Evolutionary conservation across 2,113 vertebrate species (phyloP).

Genomic region (Prochilodus magdalenae): DNA sequence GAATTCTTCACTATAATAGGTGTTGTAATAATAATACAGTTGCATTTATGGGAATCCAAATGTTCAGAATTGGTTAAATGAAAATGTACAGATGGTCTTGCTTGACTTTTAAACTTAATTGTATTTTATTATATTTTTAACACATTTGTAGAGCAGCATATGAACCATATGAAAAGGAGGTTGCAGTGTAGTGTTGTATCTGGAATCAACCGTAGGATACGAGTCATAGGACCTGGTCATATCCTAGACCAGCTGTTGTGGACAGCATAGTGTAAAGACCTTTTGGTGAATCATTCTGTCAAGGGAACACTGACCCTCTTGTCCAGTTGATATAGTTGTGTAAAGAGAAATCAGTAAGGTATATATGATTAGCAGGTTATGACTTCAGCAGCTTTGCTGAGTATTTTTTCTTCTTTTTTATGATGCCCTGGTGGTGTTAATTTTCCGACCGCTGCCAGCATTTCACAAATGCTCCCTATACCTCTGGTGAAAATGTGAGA

Average conservation of each 20-base stretch:
- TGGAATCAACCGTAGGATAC: not conserved
- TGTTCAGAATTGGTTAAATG: too few species aligned
- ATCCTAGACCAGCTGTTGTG: not conserved
- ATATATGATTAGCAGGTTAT: not conserved
- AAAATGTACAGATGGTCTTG: too few species aligned
- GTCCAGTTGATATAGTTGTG: not conserved
- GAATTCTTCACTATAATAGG: too few species aligned
- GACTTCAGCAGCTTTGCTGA: not conserved
- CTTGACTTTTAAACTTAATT: not conserved
- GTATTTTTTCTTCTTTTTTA: too few species aligned
- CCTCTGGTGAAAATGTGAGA: not conserved
- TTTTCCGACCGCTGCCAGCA: too few species aligned
- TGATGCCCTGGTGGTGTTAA: not conserved
- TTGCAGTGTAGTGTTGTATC: not conserved
- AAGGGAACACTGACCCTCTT: not conserved
- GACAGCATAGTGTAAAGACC: not conserved
- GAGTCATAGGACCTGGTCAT: not conserved
- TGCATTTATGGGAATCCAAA: too few species aligned
- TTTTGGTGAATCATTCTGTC: not conserved
- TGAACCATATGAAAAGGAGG: not conserved
- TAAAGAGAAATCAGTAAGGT: not conserved
- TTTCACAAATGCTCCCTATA: not conserved
- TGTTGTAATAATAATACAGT: too few species aligned
- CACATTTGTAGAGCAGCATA: not conserved
- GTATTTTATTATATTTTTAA: not conserved